phyloP scores from a whole-genome alignment of 2,888 invertebrate genomes.

The Pogonocherus hispidulus region DNA sequence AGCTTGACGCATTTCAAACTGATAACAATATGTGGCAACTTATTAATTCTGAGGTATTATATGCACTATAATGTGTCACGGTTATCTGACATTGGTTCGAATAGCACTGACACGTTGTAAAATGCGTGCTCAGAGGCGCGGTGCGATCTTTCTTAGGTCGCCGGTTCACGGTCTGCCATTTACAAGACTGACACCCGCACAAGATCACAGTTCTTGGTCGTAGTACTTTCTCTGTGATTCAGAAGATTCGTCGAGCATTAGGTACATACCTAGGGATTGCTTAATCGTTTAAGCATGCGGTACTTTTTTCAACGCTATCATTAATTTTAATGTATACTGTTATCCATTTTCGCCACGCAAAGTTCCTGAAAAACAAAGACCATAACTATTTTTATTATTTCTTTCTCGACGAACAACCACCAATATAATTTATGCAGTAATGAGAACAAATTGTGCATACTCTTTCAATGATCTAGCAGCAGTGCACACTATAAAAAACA shows the following conservation, averaged over 20 bases:
- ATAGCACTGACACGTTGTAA: slow-evolving; percentile 32
- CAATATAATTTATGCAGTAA: too few relatives aligned
- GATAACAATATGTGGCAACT: too few relatives aligned
- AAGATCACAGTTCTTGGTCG: slow-evolving; percentile 9
- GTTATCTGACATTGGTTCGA: slow-evolving; percentile 25
- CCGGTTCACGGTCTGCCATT: slow-evolving; percentile 37
- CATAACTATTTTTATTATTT: too few relatives aligned
- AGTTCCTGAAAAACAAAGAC: not conserved
- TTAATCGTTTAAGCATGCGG: not conserved
- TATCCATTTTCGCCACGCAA: not conserved
- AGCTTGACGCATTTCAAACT: too few relatives aligned
- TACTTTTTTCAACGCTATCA: not conserved
- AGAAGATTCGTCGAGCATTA: not conserved
- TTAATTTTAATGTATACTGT: not conserved
- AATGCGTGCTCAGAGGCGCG: slow-evolving; percentile 35
- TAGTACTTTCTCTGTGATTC: slow-evolving; percentile 13
- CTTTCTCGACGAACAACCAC: too few relatives aligned
- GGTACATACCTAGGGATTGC: not conserved
- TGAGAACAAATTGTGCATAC: too few relatives aligned
- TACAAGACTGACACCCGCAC: slow-evolving; percentile 31
- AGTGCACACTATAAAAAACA: too few relatives aligned
- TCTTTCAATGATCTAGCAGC: too few relatives aligned
- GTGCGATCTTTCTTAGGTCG: slow-evolving; percentile 31
- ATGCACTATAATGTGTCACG: not conserved
- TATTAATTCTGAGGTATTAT: too few relatives aligned